Conservation (phyloP, 2,888 invertebrate species). For the Tetranychus piercei region DNA sequence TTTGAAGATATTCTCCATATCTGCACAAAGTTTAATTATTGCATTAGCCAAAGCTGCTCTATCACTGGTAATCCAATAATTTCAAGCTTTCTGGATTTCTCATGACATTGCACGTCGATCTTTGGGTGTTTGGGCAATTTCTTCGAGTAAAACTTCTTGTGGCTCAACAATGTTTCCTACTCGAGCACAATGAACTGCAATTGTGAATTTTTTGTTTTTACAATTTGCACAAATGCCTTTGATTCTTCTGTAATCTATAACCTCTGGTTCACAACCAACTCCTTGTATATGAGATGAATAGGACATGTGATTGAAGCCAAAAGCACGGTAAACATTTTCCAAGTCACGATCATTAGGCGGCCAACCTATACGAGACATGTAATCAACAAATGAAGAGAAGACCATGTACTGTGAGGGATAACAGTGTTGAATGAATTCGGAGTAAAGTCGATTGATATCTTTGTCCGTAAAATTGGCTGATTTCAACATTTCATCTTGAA, state of each 20-base stretch:
- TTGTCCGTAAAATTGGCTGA: slow-evolving; percentile 9
- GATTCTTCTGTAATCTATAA: not conserved
- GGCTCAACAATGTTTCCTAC: slow-evolving; percentile 38
- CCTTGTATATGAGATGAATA: slow-evolving; percentile 2
- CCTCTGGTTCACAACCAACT: not conserved
- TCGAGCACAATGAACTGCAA: slow-evolving; percentile 42
- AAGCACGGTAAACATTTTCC: slow-evolving; percentile 16
- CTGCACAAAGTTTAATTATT: slow-evolving; percentile 38
- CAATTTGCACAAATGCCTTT: slow-evolving; percentile 20
- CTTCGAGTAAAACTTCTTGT: slow-evolving; percentile 11
- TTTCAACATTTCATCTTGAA: slow-evolving; percentile 19
- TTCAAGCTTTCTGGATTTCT: not conserved
- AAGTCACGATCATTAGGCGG: slow-evolving; percentile 11
- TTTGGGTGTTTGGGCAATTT: slow-evolving; percentile 4
- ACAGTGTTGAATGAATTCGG: slow-evolving; percentile 20
- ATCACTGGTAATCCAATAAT: slow-evolving; percentile 29
- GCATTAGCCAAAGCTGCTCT: slow-evolving; percentile 36
- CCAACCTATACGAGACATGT: slow-evolving; percentile 20
- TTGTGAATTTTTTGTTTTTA: slow-evolving; percentile 22
- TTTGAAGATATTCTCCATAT: slow-evolving; percentile 37
- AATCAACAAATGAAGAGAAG: slow-evolving; percentile 17
- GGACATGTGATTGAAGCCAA: slow-evolving; percentile 6
- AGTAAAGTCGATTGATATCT: slow-evolving; percentile 16
- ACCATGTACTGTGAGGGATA: slow-evolving; percentile 18
- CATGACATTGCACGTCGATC: slow-evolving; percentile 28